A percentile compares a stretch with the other conserved stretches of the same genome.
Evolutionary conservation across 2,797 vertebrate genomes (phyloP).

Genomic region (Antennarius maculatus): DNA sequence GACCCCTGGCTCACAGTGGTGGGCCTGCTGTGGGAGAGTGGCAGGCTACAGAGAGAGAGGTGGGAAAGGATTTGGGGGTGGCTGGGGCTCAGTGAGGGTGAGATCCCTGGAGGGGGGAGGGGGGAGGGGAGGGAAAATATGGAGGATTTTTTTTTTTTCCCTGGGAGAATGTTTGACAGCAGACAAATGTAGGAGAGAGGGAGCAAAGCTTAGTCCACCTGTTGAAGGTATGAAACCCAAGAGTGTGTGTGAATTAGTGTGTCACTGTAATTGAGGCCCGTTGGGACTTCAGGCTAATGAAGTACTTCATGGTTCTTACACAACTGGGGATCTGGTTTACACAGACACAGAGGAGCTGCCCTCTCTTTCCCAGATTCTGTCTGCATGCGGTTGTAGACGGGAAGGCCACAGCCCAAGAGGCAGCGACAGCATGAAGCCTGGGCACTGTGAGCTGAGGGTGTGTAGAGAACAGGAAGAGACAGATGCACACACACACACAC

Average conservation of each 20-base stretch:
- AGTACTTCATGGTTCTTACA: conserved; percentile 56
- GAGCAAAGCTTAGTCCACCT: conserved; percentile 50
- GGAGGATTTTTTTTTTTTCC: not conserved
- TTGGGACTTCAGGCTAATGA: conserved; percentile 58
- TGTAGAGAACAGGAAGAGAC: conserved; percentile 43
- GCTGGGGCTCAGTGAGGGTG: conserved; percentile 29
- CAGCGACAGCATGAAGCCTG: conserved; percentile 60
- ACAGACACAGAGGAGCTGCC: conserved; percentile 58
- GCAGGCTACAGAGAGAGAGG: conserved; percentile 42
- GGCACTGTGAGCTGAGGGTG: conserved; percentile 66
- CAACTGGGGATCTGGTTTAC: conserved; percentile 63
- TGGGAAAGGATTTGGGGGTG: conserved; percentile 54
- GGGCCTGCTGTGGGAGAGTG: conserved; percentile 67
- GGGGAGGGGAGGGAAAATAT: not conserved
- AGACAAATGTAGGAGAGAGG: conserved; percentile 25
- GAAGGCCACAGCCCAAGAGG: conserved; percentile 64
- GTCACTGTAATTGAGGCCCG: conserved; percentile 49
- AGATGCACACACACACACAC: conserved; percentile 30
- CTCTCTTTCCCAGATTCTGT: conserved; percentile 28
- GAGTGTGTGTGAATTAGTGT: conserved; percentile 40
- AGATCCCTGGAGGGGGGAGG: conserved; percentile 12
- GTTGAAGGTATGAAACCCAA: conserved; percentile 51
- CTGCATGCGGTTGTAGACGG: conserved; percentile 20
- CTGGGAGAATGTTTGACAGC: conserved; percentile 31
- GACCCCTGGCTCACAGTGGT: conserved; percentile 66